Percentiles rank a stretch among this genome's conserved stretches.
Evolutionary conservation across 2,113 vertebrate genomes (phyloP).

Genomic region (Pseudopodoces humilis): DNA sequence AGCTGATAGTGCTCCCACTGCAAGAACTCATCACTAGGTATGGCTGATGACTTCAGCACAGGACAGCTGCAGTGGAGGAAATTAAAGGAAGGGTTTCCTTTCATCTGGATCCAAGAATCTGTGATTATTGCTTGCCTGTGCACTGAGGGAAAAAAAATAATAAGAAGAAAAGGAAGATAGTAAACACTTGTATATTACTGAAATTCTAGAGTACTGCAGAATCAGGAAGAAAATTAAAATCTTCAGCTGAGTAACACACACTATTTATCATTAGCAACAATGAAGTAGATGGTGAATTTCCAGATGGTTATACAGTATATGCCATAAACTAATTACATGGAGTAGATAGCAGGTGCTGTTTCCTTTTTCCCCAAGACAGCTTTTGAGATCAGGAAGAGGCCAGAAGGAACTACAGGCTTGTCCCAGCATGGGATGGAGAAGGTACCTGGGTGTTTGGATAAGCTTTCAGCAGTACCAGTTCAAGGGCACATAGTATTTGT

Average conservation of each 20-base stretch:
- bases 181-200: neutral
- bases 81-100: neutral
- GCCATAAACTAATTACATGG: neutral
- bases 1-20: neutral
- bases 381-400: neutral
- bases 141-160: neutral
- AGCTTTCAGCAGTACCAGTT: neutral
- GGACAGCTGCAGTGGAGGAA: neutral
- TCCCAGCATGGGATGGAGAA: neutral
- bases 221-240: neutral
- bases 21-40: neutral
- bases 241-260: neutral
- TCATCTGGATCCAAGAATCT: neutral
- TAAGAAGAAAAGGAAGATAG: neutral
- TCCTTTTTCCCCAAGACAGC: neutral
- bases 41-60: neutral
- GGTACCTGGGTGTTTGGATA: neutral
- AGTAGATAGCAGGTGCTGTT: neutral
- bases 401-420: neutral
- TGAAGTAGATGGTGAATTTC: neutral
- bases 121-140: neutral
- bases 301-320: neutral
- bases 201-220: neutral
- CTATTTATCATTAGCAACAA: neutral
- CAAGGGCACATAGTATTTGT: neutral